Conservation (phyloP, 2,888 invertebrate species). For the Monopis laevigella region DNA sequence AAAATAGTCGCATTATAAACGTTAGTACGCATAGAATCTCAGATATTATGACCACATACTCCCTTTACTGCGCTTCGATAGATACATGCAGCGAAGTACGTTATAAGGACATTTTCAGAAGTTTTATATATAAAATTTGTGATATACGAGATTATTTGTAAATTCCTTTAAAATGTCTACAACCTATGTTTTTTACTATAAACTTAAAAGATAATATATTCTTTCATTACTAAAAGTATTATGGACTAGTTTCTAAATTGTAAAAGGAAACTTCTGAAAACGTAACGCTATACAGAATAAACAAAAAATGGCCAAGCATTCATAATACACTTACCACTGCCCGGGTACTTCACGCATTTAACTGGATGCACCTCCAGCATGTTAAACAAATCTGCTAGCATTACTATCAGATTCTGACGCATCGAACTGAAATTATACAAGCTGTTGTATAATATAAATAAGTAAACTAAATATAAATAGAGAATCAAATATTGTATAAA, state of each 20-base stretch:
- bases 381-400: slow-evolving; percentile 94
- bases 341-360: slow-evolving; percentile 86
- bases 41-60: slow-evolving; percentile 67
- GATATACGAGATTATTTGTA: too few relatives aligned
- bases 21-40: slow-evolving; percentile 30
- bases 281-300: neutral
- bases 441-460: too few relatives aligned
- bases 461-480: too few relatives aligned
- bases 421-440: slow-evolving; percentile 79
- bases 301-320: neutral
- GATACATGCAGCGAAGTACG: slow-evolving; percentile 5
- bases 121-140: too few relatives aligned
- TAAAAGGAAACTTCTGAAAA: slow-evolving; percentile 5
- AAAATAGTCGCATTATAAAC: neutral
- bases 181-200: neutral
- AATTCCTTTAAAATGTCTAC: neutral
- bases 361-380: slow-evolving; percentile 93
- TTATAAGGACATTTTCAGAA: slow-evolving; percentile 1
- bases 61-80: slow-evolving; percentile 34
- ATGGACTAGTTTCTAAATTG: neutral
- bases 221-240: neutral
- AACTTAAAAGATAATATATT: too few relatives aligned
- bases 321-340: slow-evolving; percentile 59
- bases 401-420: slow-evolving; percentile 89
- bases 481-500: too few relatives aligned